Conservation (phyloP, 2,113 vertebrate genomes). For the Candoia aspera region DNA sequence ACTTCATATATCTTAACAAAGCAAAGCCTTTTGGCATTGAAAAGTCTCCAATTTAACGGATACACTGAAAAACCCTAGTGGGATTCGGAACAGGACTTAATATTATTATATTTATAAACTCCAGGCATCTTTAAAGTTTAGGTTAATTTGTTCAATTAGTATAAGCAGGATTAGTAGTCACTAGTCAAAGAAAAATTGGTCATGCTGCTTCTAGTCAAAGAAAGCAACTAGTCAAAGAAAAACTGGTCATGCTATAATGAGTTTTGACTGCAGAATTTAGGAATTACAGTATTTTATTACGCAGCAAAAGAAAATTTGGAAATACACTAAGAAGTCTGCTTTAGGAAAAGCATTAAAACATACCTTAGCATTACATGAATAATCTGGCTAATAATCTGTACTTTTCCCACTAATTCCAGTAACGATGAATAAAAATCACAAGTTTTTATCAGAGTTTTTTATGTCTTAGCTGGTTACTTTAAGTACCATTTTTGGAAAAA, state of each 20-base stretch:
- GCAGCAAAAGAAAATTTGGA: neutral
- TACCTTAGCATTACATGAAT: neutral
- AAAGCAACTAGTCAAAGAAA: neutral
- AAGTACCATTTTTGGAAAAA: neutral
- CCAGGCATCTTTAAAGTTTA: neutral
- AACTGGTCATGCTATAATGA: rapidly evolving
- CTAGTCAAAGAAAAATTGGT: neutral
- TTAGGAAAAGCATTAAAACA: neutral
- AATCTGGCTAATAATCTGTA: neutral
- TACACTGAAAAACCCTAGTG: no score
- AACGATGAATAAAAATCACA: neutral
- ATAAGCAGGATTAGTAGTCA: neutral
- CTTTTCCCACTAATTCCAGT: neutral
- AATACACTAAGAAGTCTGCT: neutral
- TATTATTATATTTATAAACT: neutral
- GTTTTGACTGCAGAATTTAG: neutral
- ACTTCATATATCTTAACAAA: no score
- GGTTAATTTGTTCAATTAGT: neutral
- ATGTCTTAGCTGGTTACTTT: neutral
- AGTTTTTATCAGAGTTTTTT: neutral
- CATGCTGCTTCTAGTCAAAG: no score
- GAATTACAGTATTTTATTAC: neutral
- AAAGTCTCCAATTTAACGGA: no score
- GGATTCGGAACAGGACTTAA: no score
- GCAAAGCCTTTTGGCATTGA: no score